Conservation (phyloP, 2,797 vertebrate species). For the Epinephelus malabaricus region DNA sequence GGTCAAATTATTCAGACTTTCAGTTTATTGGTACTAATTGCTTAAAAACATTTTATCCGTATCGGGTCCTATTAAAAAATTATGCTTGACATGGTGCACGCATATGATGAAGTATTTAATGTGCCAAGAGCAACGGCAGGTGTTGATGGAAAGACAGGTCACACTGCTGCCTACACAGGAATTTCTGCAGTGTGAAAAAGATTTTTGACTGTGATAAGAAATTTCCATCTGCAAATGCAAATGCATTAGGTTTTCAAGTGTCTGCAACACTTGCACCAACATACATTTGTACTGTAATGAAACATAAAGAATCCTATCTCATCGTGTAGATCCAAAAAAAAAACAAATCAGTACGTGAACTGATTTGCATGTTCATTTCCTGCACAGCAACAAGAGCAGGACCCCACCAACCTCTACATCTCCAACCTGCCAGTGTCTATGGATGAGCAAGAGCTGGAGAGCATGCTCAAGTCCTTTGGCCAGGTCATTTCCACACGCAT, state of each 20-base stretch:
- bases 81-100: background rate
- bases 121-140: conserved; percentile 20
- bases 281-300: background rate
- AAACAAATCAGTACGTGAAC: background rate
- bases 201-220: conserved; percentile 18
- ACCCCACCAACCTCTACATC: conserved; percentile 98
- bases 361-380: conserved; percentile 6
- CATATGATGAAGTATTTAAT: conserved; percentile 39
- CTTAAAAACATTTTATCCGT: conserved; percentile 30
- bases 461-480: conserved; percentile 95
- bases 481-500: conserved; percentile 95
- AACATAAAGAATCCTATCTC: background rate
- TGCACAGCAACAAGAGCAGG: conserved; percentile 96
- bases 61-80: conserved; percentile 8
- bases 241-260: conserved; percentile 3
- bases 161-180: conserved; percentile 41
- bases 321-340: background rate
- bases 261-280: background rate
- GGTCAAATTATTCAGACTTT: conserved; percentile 37
- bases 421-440: conserved; percentile 96
- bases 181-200: conserved; percentile 28
- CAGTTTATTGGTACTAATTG: conserved; percentile 38
- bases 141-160: conserved; percentile 47
- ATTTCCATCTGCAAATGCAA: conserved; percentile 31
- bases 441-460: conserved; percentile 96